A percentile compares a stretch with the other conserved stretches of the same genome.
Evolutionary conservation across 2,797 vertebrate species (phyloP).

Genomic region (Sphenopsis melanotis): DNA sequence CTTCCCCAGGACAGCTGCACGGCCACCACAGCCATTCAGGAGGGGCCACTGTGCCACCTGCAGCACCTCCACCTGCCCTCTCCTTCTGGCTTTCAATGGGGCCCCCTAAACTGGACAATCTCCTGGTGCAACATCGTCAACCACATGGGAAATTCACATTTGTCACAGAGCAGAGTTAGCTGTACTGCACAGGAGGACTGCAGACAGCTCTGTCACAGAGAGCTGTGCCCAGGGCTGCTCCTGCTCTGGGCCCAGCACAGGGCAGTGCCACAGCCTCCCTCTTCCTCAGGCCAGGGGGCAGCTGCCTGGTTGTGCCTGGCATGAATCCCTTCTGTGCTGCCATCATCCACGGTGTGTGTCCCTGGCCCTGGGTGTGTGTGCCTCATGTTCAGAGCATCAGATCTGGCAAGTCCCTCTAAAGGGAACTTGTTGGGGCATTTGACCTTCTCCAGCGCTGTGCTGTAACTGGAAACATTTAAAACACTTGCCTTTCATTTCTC

Average conservation of each 20-base stretch:
- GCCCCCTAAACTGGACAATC: neutral
- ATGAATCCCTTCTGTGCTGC: neutral
- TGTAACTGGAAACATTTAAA: neutral
- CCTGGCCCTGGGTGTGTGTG: neutral
- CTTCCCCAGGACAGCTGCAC: neutral
- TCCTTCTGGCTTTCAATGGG: neutral
- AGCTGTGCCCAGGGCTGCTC: neutral
- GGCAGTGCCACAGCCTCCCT: neutral
- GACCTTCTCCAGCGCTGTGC: neutral
- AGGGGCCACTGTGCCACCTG: neutral
- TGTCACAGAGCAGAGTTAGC: neutral
- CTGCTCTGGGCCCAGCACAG: neutral
- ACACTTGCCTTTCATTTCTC: neutral
- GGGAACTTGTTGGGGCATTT: neutral
- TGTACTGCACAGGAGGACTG: rapidly evolving
- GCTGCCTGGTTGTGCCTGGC: neutral
- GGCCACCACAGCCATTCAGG: neutral
- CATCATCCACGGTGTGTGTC: neutral
- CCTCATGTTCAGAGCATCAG: neutral
- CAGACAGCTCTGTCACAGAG: neutral
- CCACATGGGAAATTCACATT: rapidly evolving
- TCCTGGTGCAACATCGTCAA: neutral
- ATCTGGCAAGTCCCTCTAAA: neutral
- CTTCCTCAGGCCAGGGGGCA: neutral
- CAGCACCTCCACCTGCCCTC: neutral